Percentiles rank a stretch among this genome's conserved stretches.
Evolutionary conservation across 2,113 vertebrate species (phyloP).

Genomic region (Atrichornis clamosus): DNA sequence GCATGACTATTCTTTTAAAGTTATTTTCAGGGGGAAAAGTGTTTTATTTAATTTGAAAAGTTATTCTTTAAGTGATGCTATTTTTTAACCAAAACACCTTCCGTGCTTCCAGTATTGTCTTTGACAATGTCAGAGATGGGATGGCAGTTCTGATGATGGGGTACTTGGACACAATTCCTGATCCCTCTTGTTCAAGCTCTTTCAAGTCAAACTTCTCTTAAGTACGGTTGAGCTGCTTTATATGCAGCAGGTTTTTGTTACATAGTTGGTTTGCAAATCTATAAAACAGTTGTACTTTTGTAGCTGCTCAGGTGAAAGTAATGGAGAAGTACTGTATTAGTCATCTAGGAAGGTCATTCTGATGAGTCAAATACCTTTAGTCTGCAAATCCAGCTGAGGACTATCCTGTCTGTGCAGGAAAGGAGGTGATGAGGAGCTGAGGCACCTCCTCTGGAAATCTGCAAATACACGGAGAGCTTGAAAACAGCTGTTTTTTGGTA

Average conservation of each 20-base stretch:
- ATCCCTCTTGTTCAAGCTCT: not conserved
- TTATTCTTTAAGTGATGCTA: accelerated
- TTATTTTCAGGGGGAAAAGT: not conserved
- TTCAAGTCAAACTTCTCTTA: not conserved
- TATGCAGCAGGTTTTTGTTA: not conserved
- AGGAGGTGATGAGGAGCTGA: not conserved
- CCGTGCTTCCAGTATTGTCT: not conserved
- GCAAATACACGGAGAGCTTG: not conserved
- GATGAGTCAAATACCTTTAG: not conserved
- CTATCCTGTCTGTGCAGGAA: not conserved
- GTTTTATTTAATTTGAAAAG: not conserved
- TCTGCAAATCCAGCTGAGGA: not conserved
- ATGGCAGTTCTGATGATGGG: not conserved
- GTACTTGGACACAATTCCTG: not conserved
- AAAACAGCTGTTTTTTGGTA: not conserved
- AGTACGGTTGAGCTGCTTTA: not conserved
- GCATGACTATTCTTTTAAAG: not conserved
- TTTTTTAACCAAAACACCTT: not conserved
- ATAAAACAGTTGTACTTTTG: not conserved
- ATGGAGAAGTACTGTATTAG: not conserved
- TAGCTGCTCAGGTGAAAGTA: not conserved
- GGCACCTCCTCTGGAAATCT: not conserved
- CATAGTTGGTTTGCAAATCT: not conserved
- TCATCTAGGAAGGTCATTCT: not conserved
- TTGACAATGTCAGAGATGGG: not conserved